Evolutionary conservation across 1,140 invertebrate genomes (phyloP).

Genomic region (Drosophila fuyamai): DNA sequence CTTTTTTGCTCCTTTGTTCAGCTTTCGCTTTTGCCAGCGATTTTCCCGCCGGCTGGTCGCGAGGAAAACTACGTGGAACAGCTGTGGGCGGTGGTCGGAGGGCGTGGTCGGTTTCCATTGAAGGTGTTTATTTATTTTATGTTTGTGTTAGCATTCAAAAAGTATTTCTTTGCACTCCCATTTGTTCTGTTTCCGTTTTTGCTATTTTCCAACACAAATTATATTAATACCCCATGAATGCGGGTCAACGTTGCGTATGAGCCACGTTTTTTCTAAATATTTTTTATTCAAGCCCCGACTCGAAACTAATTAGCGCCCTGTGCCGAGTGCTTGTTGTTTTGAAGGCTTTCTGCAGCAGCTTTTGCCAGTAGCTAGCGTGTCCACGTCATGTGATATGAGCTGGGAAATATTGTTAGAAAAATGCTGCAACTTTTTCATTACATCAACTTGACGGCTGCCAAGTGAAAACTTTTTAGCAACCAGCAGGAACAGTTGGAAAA

Average conservation of each 20-base stretch:
- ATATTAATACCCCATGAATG: slow-evolving; percentile 55
- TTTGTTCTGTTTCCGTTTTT: slow-evolving; percentile 33
- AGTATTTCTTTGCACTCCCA: slow-evolving; percentile 13
- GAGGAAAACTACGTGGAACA: slow-evolving; percentile 7
- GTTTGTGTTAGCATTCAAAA: slow-evolving; percentile 54
- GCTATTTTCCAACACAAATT: slow-evolving; percentile 28
- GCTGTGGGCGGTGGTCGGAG: slow-evolving; percentile 3
- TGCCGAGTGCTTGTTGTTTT: slow-evolving; percentile 40
- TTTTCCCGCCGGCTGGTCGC: slow-evolving; percentile 30
- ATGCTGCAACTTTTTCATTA: slow-evolving; percentile 73
- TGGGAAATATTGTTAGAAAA: slow-evolving; percentile 67
- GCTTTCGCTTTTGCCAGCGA: slow-evolving; percentile 4
- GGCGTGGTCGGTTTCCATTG: slow-evolving; percentile 33
- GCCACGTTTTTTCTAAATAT: slow-evolving; percentile 27
- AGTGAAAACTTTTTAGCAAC: slow-evolving; percentile 53
- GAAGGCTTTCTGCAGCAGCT: slow-evolving; percentile 28
- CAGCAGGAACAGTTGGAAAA: slow-evolving; percentile 27
- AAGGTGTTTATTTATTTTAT: slow-evolving; percentile 51
- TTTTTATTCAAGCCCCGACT: slow-evolving; percentile 34
- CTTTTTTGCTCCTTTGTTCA: slow-evolving; percentile 23
- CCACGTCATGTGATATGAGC: slow-evolving; percentile 70
- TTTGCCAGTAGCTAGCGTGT: slow-evolving; percentile 18
- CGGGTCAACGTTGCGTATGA: slow-evolving; percentile 60
- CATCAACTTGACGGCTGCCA: slow-evolving; percentile 72
- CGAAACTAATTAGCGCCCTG: slow-evolving; percentile 68